Evolutionary conservation across 1,140 invertebrate genomes (phyloP), one percentile per base, ranked within the genome.

Genomic region (Oryctes rhinoceros): DNA sequence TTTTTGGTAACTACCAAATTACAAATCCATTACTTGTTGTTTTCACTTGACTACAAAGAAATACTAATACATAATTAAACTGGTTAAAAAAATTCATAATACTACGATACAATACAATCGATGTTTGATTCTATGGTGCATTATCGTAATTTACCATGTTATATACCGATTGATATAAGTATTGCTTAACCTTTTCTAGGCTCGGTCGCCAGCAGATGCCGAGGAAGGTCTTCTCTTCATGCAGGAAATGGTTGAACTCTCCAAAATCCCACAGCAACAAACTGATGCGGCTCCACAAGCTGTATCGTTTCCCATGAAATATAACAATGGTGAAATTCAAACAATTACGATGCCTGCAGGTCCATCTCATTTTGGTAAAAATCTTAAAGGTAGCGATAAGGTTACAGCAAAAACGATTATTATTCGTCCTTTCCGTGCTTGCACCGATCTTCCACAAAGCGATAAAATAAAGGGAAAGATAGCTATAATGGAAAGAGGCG

Each of bases 161-260:
- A 39, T 39, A 39, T 4, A 39, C 7, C 39, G 39, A 39, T 39
- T 39, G 39, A 39, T 39, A 39, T 39, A 39, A 39, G 7, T 39
- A 39, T 39, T 3, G 7, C 7, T 39, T 39, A 39, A 80, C 81
- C n/a, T n/a, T 78, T 81, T 89, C 75, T 85, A 97, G 96, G 97
- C 97, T 11, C 92, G 93, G 85, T 94, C 94, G 71, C 88, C 93
- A 13, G 92, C 94, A 82, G 94, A 97, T 86, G 97, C 96, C 1
- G 94, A 98, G 85, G 95, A 98, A 89, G 98, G 98, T 0, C 87
- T 98, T 30, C 89, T 95, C 39, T 99, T 99, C 85, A 99, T 99
- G 96, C 95, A 98, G 85, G 98, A 99, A 89, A 98, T 99, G 96
- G 92, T 97, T 9, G 95, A 98, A 88, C 88, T 97, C 65, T 96